Conservation (phyloP, 2,888 invertebrate species). For the Cephus nigrinus region DNA sequence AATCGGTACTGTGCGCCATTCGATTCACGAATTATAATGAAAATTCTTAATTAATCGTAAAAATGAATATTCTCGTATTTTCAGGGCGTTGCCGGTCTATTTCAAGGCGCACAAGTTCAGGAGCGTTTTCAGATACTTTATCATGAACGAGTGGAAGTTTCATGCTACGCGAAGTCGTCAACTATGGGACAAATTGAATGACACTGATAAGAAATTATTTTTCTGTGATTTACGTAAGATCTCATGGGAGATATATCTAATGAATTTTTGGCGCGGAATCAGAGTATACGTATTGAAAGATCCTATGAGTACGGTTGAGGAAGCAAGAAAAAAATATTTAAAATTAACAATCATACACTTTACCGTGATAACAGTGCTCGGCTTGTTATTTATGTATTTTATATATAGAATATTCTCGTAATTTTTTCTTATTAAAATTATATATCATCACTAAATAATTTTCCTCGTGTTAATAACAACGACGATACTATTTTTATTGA, state of each 20-base stretch:
- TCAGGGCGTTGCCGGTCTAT: background rate
- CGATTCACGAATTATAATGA: background rate
- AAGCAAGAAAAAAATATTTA: conserved; percentile 15
- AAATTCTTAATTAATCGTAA: background rate
- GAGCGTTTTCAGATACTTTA: conserved; percentile 12
- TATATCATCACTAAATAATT: background rate
- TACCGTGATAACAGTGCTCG: background rate
- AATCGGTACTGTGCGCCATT: background rate
- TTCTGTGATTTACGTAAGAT: conserved; percentile 42
- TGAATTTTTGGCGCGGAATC: conserved; percentile 33
- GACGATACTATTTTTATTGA: background rate
- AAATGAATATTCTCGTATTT: background rate
- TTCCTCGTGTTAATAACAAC: background rate
- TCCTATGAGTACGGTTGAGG: conserved; percentile 25
- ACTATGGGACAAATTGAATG: conserved; percentile 40
- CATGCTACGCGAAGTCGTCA: conserved; percentile 33
- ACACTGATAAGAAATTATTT: conserved; percentile 43
- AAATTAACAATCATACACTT: background rate
- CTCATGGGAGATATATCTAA: conserved; percentile 38
- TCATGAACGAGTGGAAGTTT: conserved; percentile 32
- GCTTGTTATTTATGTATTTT: background rate
- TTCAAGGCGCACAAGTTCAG: background rate
- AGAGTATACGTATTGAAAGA: conserved; percentile 38
- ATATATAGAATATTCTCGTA: background rate
- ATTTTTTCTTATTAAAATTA: background rate